Conservation (phyloP, 2,113 vertebrate genomes). For the Noturus placidus region DNA sequence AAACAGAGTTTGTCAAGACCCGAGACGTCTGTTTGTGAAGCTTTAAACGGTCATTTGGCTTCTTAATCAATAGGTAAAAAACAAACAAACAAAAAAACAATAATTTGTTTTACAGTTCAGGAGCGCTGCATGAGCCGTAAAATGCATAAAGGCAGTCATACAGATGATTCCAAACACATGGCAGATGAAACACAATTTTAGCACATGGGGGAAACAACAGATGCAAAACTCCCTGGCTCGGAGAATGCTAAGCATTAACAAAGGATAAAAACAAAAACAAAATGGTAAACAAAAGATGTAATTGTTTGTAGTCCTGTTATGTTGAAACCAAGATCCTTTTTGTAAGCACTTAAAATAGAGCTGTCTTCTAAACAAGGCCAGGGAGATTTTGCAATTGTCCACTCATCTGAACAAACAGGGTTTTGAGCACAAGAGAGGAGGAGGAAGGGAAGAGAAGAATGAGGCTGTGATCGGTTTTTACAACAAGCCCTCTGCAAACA, state of each 20-base stretch:
- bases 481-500: not conserved
- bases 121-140: conserved; percentile 5
- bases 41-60: not conserved
- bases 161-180: conserved; percentile 4
- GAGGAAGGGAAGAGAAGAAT: conserved; percentile 18
- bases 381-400: conserved; percentile 19
- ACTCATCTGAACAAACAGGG: conserved; percentile 47
- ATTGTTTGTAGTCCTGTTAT: conserved; percentile 13
- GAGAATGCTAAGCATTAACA: not conserved
- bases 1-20: not conserved
- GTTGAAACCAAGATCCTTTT: conserved; percentile 3
- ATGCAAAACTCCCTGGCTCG: not conserved
- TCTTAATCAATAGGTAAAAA: not conserved
- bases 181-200: conserved; percentile 30
- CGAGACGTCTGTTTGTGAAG: not conserved
- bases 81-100: not conserved
- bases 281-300: conserved; percentile 9
- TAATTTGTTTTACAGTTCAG: not conserved
- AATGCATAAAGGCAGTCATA: conserved; percentile 14
- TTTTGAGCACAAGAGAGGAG: conserved; percentile 35
- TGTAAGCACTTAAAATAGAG: conserved; percentile 44
- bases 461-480: conserved; percentile 19
- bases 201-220: not conserved
- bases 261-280: conserved; percentile 23
- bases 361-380: conserved; percentile 7